A percentile compares a stretch with the other conserved stretches of the same genome.
Conservation (phyloP, 2,888 invertebrate species). For the Catonia carolina region DNA sequence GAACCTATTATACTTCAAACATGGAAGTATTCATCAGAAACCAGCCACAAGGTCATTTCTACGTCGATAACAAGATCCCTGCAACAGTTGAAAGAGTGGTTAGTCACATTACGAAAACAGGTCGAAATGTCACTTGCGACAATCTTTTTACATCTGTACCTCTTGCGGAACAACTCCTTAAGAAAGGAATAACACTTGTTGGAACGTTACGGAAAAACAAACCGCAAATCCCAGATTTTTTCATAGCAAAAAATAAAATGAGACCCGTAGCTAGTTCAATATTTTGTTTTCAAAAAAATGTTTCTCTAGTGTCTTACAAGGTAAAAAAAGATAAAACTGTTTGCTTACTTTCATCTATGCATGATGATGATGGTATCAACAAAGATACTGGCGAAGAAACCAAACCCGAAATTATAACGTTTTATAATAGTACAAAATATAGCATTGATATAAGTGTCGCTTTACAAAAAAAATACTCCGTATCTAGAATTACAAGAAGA, state of each 20-base stretch:
- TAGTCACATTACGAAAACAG: not conserved
- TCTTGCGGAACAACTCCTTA: not conserved
- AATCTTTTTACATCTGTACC: not conserved
- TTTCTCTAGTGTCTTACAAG: no score
- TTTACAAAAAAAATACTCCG: not conserved
- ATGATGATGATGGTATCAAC: not conserved
- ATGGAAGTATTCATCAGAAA: constrained; percentile 1
- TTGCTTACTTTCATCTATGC: not conserved
- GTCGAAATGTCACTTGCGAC: not conserved
- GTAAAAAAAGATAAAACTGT: not conserved
- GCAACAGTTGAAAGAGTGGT: not conserved
- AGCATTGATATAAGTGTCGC: not conserved
- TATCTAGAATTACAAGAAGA: no score
- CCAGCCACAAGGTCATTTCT: not conserved
- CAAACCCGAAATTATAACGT: not conserved
- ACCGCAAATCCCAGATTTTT: not conserved
- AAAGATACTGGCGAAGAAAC: not conserved
- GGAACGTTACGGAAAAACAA: not conserved
- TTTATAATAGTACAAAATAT: constrained; percentile 6
- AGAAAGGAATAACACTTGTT: not conserved
- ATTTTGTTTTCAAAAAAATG: constrained; percentile 1
- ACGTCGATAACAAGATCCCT: not conserved
- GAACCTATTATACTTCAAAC: not conserved
- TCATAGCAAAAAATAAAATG: not conserved
- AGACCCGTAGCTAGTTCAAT: not conserved